Base-by-base conservation (phyloP, 2,113 vertebrate genomes). In the Macquaria ambigua region DNA sequence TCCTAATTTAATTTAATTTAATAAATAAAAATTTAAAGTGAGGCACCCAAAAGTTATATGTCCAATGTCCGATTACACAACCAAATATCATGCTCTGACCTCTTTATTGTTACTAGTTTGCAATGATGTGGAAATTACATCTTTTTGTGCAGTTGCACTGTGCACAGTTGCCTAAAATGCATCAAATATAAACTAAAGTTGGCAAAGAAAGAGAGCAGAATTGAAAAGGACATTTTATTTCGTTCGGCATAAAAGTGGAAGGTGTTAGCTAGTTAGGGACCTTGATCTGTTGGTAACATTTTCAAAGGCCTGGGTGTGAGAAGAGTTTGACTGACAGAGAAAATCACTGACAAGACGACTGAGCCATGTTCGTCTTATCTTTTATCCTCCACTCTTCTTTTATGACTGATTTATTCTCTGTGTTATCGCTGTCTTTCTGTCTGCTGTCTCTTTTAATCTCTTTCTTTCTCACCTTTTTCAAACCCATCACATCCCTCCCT, bases 241-340 rank as follows among this genome's bases (percentile, higher is more conserved):
- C 37, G 76, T 77, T 25, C 14, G 5, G 70, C 20, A 67, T 74
- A 14, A 77, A 77, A 83, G 76, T 1, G 9, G 8, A 58, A 58
- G 16, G 77, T 69, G 73, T 83, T 63, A 21, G 66, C 74, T 76
- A 10, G 83, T 91, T 87, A 73, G 55, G 46, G 31, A 63, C 74
- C 71, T 84, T 84, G 83, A 86, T 79, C 70, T n/a, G 14, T 74
- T 75, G 69, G 66, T 52, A 64, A 68, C n/a, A 5, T 72, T 81
- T 89, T 86, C 77, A 91, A 89, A 87, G 82, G 74, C 12, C 43
- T 0, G 53, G 41, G 53, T 79, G 25, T 75, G 58, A 89, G 76
- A 85, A 7, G 5, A 41, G 58, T 89, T 87, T 85, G 90, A 86
- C 71, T 81, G 87, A 86, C 75, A 34, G 74, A 74, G 59, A 73